Base-by-base conservation (phyloP, 2,888 invertebrate genomes). In the Andrena marginata region DNA sequence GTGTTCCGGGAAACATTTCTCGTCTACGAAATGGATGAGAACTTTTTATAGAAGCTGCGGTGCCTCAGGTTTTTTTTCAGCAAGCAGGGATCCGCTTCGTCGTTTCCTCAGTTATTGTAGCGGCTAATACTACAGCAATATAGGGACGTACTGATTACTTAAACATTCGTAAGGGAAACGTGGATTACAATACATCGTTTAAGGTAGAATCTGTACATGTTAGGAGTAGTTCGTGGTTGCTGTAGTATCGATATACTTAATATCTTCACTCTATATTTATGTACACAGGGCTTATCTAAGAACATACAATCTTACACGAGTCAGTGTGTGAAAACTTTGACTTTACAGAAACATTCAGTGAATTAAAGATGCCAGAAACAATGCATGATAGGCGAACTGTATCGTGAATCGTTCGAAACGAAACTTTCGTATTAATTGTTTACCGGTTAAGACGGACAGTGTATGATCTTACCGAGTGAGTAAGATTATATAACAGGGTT, bases 121-220 rank as follows among this genome's bases (percentile, higher is more conserved):
- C 54, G 23, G 49, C 10, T 23, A 79, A 79, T 69, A 76, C 69
- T 79, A 79, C 72, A 83, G 76, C 62, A 80, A 68, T n/a, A 62
- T 62, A 26, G 16, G 68, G 59, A 60, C 33, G 2, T 51, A 63
- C 35, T 31, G 42, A 48, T 63, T 56, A 72, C 26, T 26, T 49
- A 51, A 72, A 29, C 42, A 70, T 56, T 62, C 26, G 42, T 48
- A 49, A 29, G 26, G 35, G 26, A 42, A 35, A 26, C 35, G 20
- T 67, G 13, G 10, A 62, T 4, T 35, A 54, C 20, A 82, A 16
- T 42, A 54, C 16, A 60, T 49, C 56, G n/a, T 42, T 51, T 42
- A 64, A 13, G 49, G 1, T 59, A 31, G 29, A 29, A 49, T 51
- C 31, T 65, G 20, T 72, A 31, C 5, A 63, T 29, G 64, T 64